phyloP scores from a whole-genome alignment of 2,888 invertebrate genomes.

The Dendrolimus pini region DNA sequence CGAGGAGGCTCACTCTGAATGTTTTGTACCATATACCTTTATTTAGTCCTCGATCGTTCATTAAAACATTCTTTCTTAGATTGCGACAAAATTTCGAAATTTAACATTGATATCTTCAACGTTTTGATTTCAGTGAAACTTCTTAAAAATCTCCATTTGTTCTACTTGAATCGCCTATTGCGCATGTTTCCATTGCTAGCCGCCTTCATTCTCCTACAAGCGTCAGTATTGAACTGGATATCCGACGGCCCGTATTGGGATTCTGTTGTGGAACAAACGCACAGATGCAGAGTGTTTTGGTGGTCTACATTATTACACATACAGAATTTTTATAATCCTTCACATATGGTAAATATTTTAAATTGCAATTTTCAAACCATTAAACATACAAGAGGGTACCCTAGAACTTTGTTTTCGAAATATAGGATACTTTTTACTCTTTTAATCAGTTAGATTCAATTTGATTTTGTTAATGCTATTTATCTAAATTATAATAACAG shows the following conservation, averaged over 20 bases:
- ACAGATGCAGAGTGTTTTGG: constrained; percentile 44
- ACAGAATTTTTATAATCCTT: constrained; percentile 40
- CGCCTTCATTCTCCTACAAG: constrained; percentile 37
- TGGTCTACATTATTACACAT: constrained; percentile 49
- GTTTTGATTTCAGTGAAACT: constrained; percentile 35
- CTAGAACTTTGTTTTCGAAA: no score
- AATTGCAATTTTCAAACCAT: no score
- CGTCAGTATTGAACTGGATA: constrained; percentile 37
- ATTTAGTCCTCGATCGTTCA: no score
- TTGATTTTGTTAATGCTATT: no score
- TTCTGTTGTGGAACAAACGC: constrained; percentile 14
- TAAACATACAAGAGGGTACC: no score
- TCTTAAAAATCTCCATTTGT: constrained; percentile 43
- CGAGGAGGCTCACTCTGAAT: no score
- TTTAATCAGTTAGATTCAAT: no score
- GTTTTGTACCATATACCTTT: no score
- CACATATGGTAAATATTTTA: constrained; percentile 25
- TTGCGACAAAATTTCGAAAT: neutral
- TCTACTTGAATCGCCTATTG: constrained; percentile 49
- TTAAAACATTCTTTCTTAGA: no score
- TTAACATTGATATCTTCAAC: neutral
- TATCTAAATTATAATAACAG: no score
- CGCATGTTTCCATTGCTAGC: constrained; percentile 51
- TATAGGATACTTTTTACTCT: no score
- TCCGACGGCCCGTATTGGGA: constrained; percentile 47